phyloP scores from a whole-genome alignment of 2,888 invertebrate species.

The Luffia ferchaultella region DNA sequence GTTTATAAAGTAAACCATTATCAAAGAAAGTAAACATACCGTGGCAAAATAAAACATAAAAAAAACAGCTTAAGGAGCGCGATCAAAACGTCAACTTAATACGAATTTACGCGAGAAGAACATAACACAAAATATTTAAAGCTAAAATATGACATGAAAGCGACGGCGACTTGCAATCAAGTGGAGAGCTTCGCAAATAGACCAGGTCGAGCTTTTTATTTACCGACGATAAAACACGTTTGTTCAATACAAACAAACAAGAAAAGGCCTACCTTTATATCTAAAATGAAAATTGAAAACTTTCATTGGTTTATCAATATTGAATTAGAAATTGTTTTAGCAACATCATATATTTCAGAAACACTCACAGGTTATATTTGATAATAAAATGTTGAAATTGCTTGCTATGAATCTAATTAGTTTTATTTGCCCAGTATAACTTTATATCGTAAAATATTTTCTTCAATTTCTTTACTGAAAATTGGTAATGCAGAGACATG shows the following conservation, averaged over 20 bases:
- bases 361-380: too few species aligned
- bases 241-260: not conserved
- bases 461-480: too few species aligned
- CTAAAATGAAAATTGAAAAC: slow-evolving; percentile 6
- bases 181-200: slow-evolving; percentile 23
- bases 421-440: too few species aligned
- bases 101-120: not conserved
- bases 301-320: too few species aligned
- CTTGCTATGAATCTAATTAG: too few species aligned
- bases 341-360: too few species aligned
- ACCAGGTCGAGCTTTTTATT: slow-evolving; percentile 10
- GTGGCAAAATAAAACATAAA: not conserved
- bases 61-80: not conserved
- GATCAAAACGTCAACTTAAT: not conserved
- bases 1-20: too few species aligned
- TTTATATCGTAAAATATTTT: too few species aligned
- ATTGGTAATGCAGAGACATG: too few species aligned
- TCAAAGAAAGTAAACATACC: too few species aligned
- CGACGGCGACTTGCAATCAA: slow-evolving; percentile 11
- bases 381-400: too few species aligned
- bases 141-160: slow-evolving; percentile 20
- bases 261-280: not conserved
- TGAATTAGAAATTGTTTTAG: too few species aligned
- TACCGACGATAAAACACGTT: slow-evolving; percentile 16
- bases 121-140: slow-evolving; percentile 9